Conservation (phyloP, 2,113 vertebrate species). For the Pituophis catenifer region DNA sequence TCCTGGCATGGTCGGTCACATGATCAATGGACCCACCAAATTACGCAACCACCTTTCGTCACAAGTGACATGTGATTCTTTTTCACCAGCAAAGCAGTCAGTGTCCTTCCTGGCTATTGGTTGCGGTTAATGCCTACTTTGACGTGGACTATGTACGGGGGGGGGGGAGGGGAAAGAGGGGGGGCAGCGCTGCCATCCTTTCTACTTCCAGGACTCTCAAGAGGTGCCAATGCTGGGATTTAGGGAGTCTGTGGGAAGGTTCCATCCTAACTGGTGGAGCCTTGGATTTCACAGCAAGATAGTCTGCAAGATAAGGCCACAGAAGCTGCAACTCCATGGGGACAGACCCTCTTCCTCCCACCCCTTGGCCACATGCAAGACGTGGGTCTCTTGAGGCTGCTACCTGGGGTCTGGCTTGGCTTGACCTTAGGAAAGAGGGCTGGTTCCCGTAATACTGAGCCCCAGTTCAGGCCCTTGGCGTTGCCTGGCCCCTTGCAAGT, state of each 20-base stretch:
- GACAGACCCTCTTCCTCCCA: not conserved
- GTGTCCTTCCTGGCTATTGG: not conserved
- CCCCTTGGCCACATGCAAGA: not conserved
- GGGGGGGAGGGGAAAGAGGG: too few species aligned
- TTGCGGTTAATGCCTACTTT: not conserved
- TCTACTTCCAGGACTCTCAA: too few species aligned
- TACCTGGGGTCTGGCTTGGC: not conserved
- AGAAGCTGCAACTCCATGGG: not conserved
- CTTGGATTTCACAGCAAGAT: not conserved
- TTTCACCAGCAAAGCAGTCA: not conserved
- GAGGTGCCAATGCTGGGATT: not conserved
- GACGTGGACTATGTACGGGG: not conserved
- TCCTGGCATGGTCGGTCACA: not conserved
- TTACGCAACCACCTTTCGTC: not conserved
- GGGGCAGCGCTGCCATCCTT: not conserved
- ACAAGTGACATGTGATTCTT: not conserved
- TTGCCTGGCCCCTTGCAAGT: not conserved
- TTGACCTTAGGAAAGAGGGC: not conserved
- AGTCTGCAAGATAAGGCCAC: too few species aligned
- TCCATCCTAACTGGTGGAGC: too few species aligned
- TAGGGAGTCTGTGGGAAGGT: not conserved
- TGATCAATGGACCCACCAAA: not conserved
- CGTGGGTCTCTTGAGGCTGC: not conserved
- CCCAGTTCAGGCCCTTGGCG: not conserved
- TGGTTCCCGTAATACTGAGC: not conserved